Base-by-base conservation (phyloP, 1,140 invertebrate species). In the Aleiodes sp. region DNA sequence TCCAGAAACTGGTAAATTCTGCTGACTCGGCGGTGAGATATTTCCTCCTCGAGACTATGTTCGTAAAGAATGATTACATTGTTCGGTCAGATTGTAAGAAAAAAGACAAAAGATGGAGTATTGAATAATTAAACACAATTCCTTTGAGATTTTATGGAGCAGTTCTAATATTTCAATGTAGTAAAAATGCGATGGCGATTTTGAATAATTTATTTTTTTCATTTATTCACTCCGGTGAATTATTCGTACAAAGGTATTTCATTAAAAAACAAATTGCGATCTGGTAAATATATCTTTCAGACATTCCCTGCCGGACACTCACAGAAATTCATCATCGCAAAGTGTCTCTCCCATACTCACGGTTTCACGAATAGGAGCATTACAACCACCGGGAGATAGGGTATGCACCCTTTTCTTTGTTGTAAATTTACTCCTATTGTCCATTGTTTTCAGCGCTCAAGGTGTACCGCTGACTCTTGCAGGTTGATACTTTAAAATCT, bases 341-440 rank as follows among this genome's bases (percentile, higher is more conserved):
- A 52, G 46, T 52, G 46, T 52, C 26, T 52, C 46, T 52, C 26
- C 46, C 46, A n/a, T n/a, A n/a, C n/a, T n/a, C n/a, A 52, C 46
- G 46, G 46, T 24, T 52, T 52, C 46, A 52, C 46, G 46, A 52
- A 52, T 21, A 52, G 19, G 46, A 52, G 46, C 21, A 52, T 52
- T 52, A 24, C 46, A 52, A 52, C 26, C 19, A 52, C 19, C 19
- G 21, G 26, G 46, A 52, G 46, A 52, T 21, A 52, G 46, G 46
- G 46, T 52, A 52, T 21, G 26, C 46, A 52, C 46, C 46, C 46
- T 21, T 62, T 46, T 2, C 10, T 31, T 52, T 43, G 59, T 67
- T 67, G 65, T 67, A 60, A 59, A 67, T 60, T 67, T 16, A 60
- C 56, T 67, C 31, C 65, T 52, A 67, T 67, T 67, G 65, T 67